Conservation (phyloP, 2,888 invertebrate species). For the Taenaris catops region DNA sequence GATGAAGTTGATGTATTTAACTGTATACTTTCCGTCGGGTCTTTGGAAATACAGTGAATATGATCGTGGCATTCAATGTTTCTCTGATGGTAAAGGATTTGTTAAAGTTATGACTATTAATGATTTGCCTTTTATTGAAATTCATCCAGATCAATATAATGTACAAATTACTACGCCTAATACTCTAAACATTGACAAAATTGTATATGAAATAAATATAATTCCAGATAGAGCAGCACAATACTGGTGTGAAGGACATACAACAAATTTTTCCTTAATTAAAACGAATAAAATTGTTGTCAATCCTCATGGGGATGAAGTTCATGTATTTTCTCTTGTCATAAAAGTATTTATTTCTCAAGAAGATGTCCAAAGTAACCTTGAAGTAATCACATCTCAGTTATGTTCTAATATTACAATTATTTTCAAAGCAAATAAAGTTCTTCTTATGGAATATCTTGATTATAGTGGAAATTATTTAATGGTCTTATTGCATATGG, state of each 20-base stretch:
- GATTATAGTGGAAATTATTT: constrained; percentile 41
- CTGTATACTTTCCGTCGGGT: constrained; percentile 76
- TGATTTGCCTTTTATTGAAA: constrained; percentile 40
- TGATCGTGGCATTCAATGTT: constrained; percentile 79
- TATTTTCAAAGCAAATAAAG: constrained; percentile 54
- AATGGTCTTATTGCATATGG: constrained; percentile 64
- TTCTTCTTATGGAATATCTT: constrained; percentile 75
- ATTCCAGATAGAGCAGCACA: constrained; percentile 75
- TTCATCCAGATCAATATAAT: constrained; percentile 17
- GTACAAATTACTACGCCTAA: constrained; percentile 18
- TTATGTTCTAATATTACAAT: constrained; percentile 36
- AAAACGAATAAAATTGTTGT: constrained; percentile 73
- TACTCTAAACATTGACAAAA: constrained; percentile 40
- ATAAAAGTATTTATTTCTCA: constrained; percentile 36
- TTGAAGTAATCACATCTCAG: constrained; percentile 28
- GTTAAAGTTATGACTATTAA: constrained; percentile 62
- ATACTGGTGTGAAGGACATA: constrained; percentile 84
- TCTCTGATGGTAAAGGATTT: constrained; percentile 79
- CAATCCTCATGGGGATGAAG: constrained; percentile 50
- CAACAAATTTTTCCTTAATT: constrained; percentile 67
- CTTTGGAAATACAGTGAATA: constrained; percentile 66
- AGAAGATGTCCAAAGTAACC: constrained; percentile 33
- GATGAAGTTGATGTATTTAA: constrained; percentile 56
- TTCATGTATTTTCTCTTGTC: constrained; percentile 59
- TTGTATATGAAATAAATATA: constrained; percentile 71